phyloP scores from a whole-genome alignment of 1,140 invertebrate genomes.

The roundworm (Caenorhabditis elegans) region WBcel235 BX284603.4:1859001-1859500 shows the following conservation, averaged over 20 bases:
- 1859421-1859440: not conserved
- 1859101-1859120: too few relatives aligned
- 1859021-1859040: too few relatives aligned
- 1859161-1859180: too few relatives aligned
- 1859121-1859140: not conserved
- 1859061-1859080: too few relatives aligned
- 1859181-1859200: not conserved
- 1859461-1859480: not conserved
- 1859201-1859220: not conserved
- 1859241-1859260: not conserved
- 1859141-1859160: not conserved
- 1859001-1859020: too few relatives aligned
- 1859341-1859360: too few relatives aligned
- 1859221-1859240: not conserved
- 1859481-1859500: not conserved
- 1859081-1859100: too few relatives aligned
- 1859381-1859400: too few relatives aligned
- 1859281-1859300: not conserved
- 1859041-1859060: too few relatives aligned
- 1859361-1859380: too few relatives aligned
- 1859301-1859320: too few relatives aligned
- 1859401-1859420: constrained; percentile 20
- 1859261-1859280: not conserved
- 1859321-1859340: too few relatives aligned
- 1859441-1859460: not conserved